Conservation (phyloP, 2,888 invertebrate species). For the Coelinius sp. region DNA sequence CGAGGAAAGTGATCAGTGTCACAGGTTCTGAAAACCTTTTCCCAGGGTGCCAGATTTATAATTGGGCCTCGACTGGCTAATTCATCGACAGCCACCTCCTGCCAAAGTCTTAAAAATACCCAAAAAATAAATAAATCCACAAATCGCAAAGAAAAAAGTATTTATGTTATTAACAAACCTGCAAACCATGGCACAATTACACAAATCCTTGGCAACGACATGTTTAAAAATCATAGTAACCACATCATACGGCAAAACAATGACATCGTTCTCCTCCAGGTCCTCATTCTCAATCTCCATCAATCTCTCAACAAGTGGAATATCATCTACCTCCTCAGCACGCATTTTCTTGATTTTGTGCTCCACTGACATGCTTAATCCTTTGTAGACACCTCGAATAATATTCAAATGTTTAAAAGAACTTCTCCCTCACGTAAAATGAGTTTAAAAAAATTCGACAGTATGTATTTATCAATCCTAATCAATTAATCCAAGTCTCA, state of each 20-base stretch:
- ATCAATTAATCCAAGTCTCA: no score
- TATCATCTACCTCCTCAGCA: background rate
- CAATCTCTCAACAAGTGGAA: background rate
- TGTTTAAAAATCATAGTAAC: constrained; percentile 61
- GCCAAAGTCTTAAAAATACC: constrained; percentile 53
- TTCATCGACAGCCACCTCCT: constrained; percentile 54
- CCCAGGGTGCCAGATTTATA: constrained; percentile 35
- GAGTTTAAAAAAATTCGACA: no score
- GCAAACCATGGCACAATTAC: constrained; percentile 57
- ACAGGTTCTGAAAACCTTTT: constrained; percentile 20
- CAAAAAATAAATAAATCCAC: background rate
- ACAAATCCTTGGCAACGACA: constrained; percentile 57
- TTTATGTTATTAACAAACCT: constrained; percentile 51
- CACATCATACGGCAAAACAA: constrained; percentile 60
- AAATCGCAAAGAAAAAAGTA: background rate
- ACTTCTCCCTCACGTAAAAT: no score
- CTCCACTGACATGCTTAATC: background rate
- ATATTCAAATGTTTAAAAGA: background rate
- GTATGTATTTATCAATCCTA: background rate
- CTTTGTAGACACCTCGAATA: background rate
- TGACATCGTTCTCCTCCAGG: background rate
- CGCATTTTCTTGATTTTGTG: background rate
- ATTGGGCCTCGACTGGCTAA: constrained; percentile 43
- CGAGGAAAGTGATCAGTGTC: constrained; percentile 43
- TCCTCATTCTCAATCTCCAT: background rate